Percentiles rank a stretch among this genome's conserved stretches.
These are phyloP conservation scores for Drosophila sturtevanti DNA, from an alignment of 1,140 invertebrate genomes.

Conservation along the genomic window DNA sequence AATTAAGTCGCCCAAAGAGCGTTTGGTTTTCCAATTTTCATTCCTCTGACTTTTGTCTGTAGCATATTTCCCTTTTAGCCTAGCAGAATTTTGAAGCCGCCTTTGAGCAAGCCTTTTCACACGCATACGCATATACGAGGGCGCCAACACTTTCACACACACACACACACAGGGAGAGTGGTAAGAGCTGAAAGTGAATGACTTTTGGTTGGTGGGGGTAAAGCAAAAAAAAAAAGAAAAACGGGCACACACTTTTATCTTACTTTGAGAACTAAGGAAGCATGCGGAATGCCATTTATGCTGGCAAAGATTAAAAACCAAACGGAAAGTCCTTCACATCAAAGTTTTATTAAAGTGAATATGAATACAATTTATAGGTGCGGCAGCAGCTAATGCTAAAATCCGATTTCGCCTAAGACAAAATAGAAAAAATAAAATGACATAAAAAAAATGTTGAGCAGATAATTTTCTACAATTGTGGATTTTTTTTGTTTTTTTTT, in stretches of 20 bases:
- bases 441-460: not conserved
- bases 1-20: conserved; percentile 5
- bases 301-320: conserved; percentile 9
- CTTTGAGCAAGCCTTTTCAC: conserved; percentile 21
- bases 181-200: not conserved
- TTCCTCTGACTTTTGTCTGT: conserved; percentile 19
- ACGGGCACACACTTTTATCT: conserved; percentile 28
- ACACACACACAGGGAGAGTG: not conserved
- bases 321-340: not conserved
- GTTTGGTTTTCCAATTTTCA: conserved; percentile 5
- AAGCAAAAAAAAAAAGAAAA: conserved; percentile 5
- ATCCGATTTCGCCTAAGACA: not conserved
- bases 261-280: conserved; percentile 39
- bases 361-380: not conserved
- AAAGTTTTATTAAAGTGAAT: not conserved
- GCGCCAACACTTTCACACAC: not conserved
- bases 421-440: not conserved
- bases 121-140: not conserved
- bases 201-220: not conserved
- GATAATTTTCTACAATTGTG: not conserved
- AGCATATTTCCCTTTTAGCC: conserved; percentile 1
- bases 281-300: conserved; percentile 12
- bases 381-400: not conserved
- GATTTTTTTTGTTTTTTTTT: too few relatives aligned
- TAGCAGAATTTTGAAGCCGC: not conserved